Percentiles rank a stretch among this genome's conserved stretches.
phyloP scores from a whole-genome alignment of 2,797 vertebrate genomes.

The Onychomys arenicola region DNA sequence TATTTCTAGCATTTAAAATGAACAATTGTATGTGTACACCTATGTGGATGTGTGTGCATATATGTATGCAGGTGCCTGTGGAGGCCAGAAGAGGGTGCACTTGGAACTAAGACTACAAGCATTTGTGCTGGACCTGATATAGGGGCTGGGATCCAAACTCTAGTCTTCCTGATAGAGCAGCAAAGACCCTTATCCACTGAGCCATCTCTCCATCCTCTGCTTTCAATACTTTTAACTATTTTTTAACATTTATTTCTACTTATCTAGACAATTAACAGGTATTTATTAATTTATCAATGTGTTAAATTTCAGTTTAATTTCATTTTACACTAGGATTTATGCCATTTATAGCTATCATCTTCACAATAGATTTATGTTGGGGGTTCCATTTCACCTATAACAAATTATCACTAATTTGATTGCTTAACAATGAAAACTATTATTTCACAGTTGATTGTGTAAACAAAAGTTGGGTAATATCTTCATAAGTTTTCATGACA shows the following conservation, averaged over 20 bases:
- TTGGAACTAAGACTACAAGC: background rate
- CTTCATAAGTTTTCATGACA: background rate
- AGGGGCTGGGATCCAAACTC: background rate
- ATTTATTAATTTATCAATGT: constrained; percentile 29
- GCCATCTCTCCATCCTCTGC: background rate
- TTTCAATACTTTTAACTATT: background rate
- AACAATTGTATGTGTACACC: background rate
- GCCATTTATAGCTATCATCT: background rate
- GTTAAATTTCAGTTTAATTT: constrained; percentile 34
- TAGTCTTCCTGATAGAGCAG: background rate
- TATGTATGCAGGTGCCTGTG: background rate
- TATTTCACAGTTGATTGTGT: background rate
- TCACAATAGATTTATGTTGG: background rate
- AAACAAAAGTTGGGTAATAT: background rate
- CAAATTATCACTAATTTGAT: constrained; percentile 12
- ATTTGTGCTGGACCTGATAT: background rate
- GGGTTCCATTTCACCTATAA: background rate
- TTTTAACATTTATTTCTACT: background rate
- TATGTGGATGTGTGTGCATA: background rate
- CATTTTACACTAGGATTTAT: background rate
- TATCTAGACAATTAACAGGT: background rate
- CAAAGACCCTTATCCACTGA: background rate
- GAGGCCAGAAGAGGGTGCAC: too few species aligned
- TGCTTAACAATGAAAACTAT: background rate
- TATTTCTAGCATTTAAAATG: background rate